These are phyloP conservation scores for Myotis brandtii DNA, from an alignment of 2,113 vertebrate genomes.

Conservation along the genomic window DNA sequence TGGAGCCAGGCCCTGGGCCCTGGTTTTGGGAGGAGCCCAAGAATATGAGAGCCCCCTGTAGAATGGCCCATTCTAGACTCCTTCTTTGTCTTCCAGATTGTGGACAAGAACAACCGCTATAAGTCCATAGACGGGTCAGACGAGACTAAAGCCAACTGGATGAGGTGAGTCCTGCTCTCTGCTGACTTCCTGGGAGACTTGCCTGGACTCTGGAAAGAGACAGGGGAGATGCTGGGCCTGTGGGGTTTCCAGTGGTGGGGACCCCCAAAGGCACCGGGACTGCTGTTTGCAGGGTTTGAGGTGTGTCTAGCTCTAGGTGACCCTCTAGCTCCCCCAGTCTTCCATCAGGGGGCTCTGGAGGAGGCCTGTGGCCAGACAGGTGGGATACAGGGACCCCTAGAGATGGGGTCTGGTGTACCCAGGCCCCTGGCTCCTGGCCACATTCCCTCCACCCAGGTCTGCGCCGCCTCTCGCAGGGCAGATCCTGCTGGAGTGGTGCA, in stretches of 20 bases:
- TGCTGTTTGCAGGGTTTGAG: neutral
- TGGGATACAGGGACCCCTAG: neutral
- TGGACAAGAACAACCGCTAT: slow-evolving; percentile 93
- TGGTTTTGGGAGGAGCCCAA: neutral
- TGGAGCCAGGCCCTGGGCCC: neutral
- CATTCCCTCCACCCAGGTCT: neutral
- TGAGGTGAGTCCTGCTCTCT: slow-evolving; percentile 91
- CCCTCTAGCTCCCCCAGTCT: neutral
- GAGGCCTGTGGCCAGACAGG: neutral
- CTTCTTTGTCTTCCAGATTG: slow-evolving; percentile 87
- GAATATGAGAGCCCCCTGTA: neutral
- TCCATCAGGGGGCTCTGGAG: neutral
- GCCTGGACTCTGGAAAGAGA: slow-evolving; percentile 22
- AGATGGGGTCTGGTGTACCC: neutral
- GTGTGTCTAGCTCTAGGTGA: neutral
- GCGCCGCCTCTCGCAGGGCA: neutral
- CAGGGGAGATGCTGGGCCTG: neutral
- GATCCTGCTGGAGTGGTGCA: neutral
- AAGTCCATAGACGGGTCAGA: slow-evolving; percentile 96
- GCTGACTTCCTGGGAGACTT: neutral
- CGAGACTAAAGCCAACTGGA: slow-evolving; percentile 96
- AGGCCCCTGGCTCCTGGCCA: neutral
- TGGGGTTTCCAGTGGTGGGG: neutral
- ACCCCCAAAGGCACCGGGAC: neutral
- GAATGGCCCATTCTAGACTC: neutral